These are phyloP conservation scores for Chroicocephalus ridibundus DNA, from an alignment of 2,113 vertebrate genomes.

Conservation along the genomic window DNA sequence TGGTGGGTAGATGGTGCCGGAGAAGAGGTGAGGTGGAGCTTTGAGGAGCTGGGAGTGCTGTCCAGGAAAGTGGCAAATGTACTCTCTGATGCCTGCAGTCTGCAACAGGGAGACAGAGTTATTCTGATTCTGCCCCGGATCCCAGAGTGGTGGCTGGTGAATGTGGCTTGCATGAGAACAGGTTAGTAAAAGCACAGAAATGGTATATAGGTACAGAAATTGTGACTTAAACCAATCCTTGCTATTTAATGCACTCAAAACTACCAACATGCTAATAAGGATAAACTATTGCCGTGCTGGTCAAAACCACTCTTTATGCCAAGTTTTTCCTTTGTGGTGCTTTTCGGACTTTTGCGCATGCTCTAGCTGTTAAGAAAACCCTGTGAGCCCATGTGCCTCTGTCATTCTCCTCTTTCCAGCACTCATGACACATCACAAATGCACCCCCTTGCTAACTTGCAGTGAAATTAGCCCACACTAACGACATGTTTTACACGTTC, in stretches of 20 bases:
- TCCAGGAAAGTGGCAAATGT: constrained; percentile 78
- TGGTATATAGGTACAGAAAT: neutral
- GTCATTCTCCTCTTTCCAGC: neutral
- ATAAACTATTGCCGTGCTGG: neutral
- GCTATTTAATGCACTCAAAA: neutral
- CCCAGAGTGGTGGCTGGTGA: constrained; percentile 86
- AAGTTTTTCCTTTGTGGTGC: neutral
- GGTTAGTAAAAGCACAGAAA: constrained; percentile 57
- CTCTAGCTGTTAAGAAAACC: neutral
- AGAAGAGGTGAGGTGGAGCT: constrained; percentile 79
- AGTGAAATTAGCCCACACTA: neutral
- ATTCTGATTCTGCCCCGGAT: constrained; percentile 77
- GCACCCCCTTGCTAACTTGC: neutral
- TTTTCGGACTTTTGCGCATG: neutral
- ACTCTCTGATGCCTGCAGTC: constrained; percentile 71
- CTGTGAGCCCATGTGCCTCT: neutral
- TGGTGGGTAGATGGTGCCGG: constrained; percentile 78
- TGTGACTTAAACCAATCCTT: neutral
- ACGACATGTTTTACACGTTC: neutral
- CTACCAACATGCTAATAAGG: neutral
- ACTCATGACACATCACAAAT: neutral
- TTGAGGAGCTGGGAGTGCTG: constrained; percentile 77
- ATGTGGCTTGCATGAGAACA: constrained; percentile 80
- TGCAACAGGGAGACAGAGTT: constrained; percentile 75
- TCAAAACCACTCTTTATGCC: neutral